Evolutionary conservation across 2,113 vertebrate genomes (phyloP).

Genomic region (Hymenochirus boettgeri): DNA sequence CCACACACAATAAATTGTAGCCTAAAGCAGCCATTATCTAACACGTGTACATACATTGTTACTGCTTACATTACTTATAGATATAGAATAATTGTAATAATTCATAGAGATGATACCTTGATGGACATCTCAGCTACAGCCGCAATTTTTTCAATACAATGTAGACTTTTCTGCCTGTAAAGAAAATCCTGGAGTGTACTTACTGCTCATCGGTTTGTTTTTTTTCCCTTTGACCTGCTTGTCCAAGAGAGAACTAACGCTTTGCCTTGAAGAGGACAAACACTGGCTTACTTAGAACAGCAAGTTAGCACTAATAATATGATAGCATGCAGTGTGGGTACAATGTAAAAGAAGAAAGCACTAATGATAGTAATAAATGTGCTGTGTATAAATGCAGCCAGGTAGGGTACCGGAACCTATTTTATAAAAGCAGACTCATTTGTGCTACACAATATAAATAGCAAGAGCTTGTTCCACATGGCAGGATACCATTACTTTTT

Average conservation of each 20-base stretch:
- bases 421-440: conserved; percentile 25
- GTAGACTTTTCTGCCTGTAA: no score
- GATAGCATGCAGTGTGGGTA: background rate
- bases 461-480: conserved; percentile 38
- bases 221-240: background rate
- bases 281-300: background rate
- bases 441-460: conserved; percentile 35
- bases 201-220: no score
- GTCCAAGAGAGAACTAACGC: no score
- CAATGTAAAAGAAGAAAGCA: background rate
- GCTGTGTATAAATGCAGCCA: background rate
- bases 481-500: conserved; percentile 41
- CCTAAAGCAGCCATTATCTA: no score
- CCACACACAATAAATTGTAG: no score
- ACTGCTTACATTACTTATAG: no score
- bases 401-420: background rate
- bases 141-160: no score
- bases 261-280: background rate
- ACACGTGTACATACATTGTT: no score
- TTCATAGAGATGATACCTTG: no score
- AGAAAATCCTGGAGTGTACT: no score
- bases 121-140: no score
- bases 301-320: background rate
- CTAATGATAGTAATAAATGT: conserved; percentile 6
- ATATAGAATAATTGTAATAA: no score